Base-by-base conservation (phyloP, 2,797 vertebrate genomes). In the Sebastes baramenuke region DNA sequence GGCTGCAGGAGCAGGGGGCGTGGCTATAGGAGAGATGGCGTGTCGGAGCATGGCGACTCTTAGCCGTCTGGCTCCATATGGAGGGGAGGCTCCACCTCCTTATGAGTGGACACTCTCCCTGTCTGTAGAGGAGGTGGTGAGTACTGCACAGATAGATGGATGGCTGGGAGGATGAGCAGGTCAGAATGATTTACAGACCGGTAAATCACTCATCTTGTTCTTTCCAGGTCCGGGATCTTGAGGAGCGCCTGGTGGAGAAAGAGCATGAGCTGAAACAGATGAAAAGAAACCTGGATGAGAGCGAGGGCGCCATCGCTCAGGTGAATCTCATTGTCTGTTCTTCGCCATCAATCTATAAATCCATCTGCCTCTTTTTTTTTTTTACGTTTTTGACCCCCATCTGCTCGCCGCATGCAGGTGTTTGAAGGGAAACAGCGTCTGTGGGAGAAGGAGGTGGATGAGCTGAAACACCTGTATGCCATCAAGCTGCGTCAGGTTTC, bases 361-460 rank as follows among this genome's bases (percentile, higher is more conserved):
- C 27, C 1, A 9, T 30, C 62, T 58, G 34, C 62, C 16, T 75
- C 13, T 6, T 36, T 38, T 70, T 72, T 52, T 52, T 74, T 72
- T 83, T 34, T 0, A 83, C 30, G 55, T 67, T 36, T 83, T 36
- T 83, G 42, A 81, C 77, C 72, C 58, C 27, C 65, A 76, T 82
- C 56, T 61, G 74, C 62, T 84, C 10, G 0, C 22, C 24, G 3
- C 67, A 55, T 38, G 70, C 93, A 99, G 98, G 97, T 96, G 12
- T 97, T 98, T 77, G 98, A 99, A 87, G 98, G 97, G 75, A 99
- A 98, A 91, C 98, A 99, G 95, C 96, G 97, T 59, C 92, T 99
- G 80, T 99, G 98, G 98, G 96, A 98, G 95, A 97, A 97, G 0
- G 97, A 98, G 89, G 95, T 99, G 82, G 95, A 97, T 1, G 98